A percentile compares a stretch with the other conserved stretches of the same genome.
Evolutionary conservation across 2,113 vertebrate species (phyloP).

Genomic region (Pluvianellus socialis): DNA sequence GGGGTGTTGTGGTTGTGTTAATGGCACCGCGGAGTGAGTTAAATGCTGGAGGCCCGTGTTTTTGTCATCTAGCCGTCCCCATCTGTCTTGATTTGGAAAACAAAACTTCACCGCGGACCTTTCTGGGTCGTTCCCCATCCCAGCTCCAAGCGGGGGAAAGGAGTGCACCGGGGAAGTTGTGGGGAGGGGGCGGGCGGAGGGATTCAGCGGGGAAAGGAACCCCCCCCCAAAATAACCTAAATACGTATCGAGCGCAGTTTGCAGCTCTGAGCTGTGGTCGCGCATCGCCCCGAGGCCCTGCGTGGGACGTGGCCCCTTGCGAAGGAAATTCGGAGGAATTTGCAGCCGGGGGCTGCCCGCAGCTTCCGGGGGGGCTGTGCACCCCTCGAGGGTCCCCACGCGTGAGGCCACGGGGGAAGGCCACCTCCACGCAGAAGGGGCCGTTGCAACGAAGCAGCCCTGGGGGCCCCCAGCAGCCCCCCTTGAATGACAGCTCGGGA

Average conservation of each 20-base stretch:
- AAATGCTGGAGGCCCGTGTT: background rate
- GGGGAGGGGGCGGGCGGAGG: no score
- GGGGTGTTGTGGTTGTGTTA: background rate
- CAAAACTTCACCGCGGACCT: background rate
- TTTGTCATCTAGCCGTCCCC: background rate
- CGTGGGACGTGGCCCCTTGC: background rate
- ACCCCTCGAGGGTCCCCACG: background rate
- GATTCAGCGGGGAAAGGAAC: background rate
- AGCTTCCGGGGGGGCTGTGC: background rate
- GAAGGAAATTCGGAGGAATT: background rate
- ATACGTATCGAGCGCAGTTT: background rate
- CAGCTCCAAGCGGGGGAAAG: background rate
- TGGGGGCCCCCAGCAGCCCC: background rate
- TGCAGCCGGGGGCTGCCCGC: background rate
- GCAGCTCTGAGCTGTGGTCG: background rate
- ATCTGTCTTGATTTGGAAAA: background rate
- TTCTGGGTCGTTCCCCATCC: background rate
- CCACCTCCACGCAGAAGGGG: background rate
- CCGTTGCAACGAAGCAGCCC: background rate
- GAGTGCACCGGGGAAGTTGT: accelerated
- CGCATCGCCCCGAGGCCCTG: background rate
- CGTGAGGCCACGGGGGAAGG: background rate
- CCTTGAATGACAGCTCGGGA: background rate
- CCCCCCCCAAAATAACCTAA: background rate
- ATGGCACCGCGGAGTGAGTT: background rate